Percentiles rank a stretch among this genome's conserved stretches.
Conservation (phyloP, 2,797 vertebrate genomes). For the Heterohyrax brucei region DNA sequence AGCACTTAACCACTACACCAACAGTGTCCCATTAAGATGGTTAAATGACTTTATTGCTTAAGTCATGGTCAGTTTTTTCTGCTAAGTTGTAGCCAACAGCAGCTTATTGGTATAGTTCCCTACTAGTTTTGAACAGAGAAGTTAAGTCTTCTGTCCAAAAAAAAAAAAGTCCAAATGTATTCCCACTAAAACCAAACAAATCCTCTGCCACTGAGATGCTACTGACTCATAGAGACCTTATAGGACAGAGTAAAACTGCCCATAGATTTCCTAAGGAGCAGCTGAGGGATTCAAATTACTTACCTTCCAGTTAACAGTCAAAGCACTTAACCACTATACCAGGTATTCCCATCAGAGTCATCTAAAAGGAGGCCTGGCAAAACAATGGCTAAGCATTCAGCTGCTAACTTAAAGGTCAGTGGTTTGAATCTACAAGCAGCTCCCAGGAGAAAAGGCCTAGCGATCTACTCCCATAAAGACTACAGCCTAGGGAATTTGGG, state of each 20-base stretch:
- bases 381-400: not conserved
- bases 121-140: not conserved
- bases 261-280: too few species aligned
- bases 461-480: not conserved
- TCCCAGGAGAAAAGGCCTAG: not conserved
- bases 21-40: not conserved
- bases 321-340: too few species aligned
- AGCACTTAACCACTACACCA: too few species aligned
- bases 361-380: not conserved
- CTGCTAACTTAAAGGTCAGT: not conserved
- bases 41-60: not conserved
- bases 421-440: not conserved
- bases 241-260: too few species aligned
- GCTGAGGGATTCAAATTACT: too few species aligned
- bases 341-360: constrained; percentile 24
- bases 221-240: too few species aligned
- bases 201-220: too few species aligned
- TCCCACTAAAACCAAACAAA: not conserved
- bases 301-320: too few species aligned
- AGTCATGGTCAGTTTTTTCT: not conserved
- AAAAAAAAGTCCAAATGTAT: constrained; percentile 39
- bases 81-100: not conserved
- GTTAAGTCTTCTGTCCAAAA: too few species aligned
- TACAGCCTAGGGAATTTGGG: not conserved
- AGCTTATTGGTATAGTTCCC: not conserved